Conservation (phyloP, 2,797 vertebrate species). For the Picus viridis region DNA sequence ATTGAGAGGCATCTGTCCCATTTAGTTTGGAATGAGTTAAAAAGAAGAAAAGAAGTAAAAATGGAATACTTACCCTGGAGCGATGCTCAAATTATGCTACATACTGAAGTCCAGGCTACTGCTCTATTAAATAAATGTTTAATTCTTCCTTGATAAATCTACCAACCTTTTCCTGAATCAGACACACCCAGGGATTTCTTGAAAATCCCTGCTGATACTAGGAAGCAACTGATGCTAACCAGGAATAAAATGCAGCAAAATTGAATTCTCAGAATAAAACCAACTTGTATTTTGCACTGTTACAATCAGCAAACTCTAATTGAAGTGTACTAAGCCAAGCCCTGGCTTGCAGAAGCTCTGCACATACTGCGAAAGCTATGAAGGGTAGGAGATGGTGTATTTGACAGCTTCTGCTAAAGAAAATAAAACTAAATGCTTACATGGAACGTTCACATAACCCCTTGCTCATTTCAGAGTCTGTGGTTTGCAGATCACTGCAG, state of each 20-base stretch:
- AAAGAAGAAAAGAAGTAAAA: background rate
- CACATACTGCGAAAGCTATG: slow-evolving; percentile 44
- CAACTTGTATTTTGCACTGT: slow-evolving; percentile 45
- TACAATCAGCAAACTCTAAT: slow-evolving; percentile 48
- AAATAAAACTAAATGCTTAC: slow-evolving; percentile 59
- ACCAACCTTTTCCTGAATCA: slow-evolving; percentile 31
- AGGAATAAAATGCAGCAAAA: slow-evolving; percentile 45
- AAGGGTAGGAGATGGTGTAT: slow-evolving; percentile 41
- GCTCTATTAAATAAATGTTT: slow-evolving; percentile 49
- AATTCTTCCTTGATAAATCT: slow-evolving; percentile 47
- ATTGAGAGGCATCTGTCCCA: slow-evolving; percentile 60
- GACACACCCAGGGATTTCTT: slow-evolving; percentile 50
- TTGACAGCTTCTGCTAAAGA: slow-evolving; percentile 51
- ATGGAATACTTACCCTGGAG: slow-evolving; percentile 40
- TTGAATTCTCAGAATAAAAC: slow-evolving; percentile 56
- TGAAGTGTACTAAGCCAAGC: slow-evolving; percentile 36
- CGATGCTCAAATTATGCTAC: slow-evolving; percentile 46
- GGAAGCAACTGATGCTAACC: slow-evolving; percentile 43
- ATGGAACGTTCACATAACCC: slow-evolving; percentile 61
- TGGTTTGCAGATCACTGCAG: slow-evolving; percentile 61
- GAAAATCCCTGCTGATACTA: slow-evolving; percentile 32
- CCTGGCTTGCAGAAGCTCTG: slow-evolving; percentile 38
- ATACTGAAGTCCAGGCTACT: slow-evolving; percentile 31
- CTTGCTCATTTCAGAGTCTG: slow-evolving; percentile 60
- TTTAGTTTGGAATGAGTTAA: background rate